Conservation (phyloP, 2,113 vertebrate genomes). For the Erpornis zantholeuca region DNA sequence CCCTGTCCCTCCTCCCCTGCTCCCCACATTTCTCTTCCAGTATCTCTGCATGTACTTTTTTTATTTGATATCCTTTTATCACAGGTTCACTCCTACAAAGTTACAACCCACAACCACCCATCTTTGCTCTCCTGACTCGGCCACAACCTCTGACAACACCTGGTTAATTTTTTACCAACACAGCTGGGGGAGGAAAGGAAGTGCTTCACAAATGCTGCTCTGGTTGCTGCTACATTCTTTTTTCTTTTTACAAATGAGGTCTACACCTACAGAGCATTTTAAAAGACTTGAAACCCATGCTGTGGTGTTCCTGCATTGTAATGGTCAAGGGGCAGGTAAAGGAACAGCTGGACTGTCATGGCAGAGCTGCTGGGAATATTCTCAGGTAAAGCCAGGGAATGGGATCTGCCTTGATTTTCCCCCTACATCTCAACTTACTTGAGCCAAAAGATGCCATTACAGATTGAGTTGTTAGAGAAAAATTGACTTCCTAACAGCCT, state of each 20-base stretch:
- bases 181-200: neutral
- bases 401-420: neutral
- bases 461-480: neutral
- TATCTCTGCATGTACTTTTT: neutral
- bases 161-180: neutral
- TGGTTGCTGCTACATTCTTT: neutral
- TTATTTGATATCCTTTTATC: neutral
- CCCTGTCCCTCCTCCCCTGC: neutral
- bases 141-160: neutral
- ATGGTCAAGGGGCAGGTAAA: neutral
- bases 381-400: neutral
- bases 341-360: neutral
- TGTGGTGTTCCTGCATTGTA: neutral
- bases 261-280: neutral
- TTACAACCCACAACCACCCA: neutral
- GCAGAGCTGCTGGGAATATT: neutral
- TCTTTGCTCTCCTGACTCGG: neutral
- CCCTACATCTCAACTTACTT: neutral
- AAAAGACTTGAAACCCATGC: neutral
- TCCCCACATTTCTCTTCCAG: neutral
- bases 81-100: neutral
- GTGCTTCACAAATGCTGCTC: neutral
- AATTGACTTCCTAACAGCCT: neutral
- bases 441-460: neutral
- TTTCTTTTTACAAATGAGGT: neutral